A percentile compares a stretch with the other conserved stretches of the same genome.
These are phyloP conservation scores for Gadopsis marmoratus DNA, from an alignment of 2,797 vertebrate species.

Conservation along the genomic window DNA sequence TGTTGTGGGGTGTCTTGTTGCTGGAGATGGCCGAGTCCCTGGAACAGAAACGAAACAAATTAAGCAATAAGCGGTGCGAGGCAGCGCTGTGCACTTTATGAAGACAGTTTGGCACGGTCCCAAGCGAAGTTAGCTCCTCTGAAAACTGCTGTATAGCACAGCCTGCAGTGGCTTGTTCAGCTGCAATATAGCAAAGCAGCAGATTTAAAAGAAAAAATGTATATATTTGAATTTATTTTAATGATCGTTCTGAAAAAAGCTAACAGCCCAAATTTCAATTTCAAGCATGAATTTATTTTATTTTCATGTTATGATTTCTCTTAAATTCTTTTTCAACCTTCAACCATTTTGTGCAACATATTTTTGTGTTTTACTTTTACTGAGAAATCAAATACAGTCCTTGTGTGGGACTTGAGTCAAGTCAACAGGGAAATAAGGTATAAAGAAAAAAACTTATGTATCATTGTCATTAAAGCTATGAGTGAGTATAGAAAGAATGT, in stretches of 20 bases:
- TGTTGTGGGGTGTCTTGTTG: constrained; percentile 99
- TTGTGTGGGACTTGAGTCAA: neutral
- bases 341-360: neutral
- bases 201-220: neutral
- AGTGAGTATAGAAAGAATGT: neutral
- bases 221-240: neutral
- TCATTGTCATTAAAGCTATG: too few relatives aligned
- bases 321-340: neutral
- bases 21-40: constrained; percentile 99
- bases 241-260: neutral
- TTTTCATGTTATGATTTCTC: neutral
- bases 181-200: neutral
- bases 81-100: constrained; percentile 8
- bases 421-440: neutral
- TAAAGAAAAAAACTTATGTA: neutral
- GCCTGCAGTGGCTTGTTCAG: constrained; percentile 15
- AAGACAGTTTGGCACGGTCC: constrained; percentile 6
- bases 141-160: constrained; percentile 23
- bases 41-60: constrained; percentile 56
- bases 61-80: constrained; percentile 27
- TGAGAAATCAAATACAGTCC: neutral
- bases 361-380: neutral
- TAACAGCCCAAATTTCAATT: neutral
- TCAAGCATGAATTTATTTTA: neutral
- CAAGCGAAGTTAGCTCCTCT: constrained; percentile 26